These are phyloP conservation scores for Microtus obscurus DNA, from an alignment of 2,797 vertebrate species.

Conservation along the genomic window DNA sequence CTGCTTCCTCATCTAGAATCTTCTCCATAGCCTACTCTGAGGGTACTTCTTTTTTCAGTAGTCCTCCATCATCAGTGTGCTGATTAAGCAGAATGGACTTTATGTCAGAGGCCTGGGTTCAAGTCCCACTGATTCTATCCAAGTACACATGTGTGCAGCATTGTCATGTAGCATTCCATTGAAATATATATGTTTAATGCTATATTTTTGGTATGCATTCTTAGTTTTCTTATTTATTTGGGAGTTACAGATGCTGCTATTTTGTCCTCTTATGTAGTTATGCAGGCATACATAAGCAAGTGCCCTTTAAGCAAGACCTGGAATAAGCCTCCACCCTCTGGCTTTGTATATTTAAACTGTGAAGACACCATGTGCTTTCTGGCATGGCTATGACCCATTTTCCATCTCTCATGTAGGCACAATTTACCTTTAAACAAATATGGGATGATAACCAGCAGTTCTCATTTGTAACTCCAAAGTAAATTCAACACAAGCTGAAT, in stretches of 20 bases:
- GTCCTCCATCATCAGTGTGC: background rate
- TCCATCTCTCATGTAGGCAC: background rate
- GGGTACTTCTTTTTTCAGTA: background rate
- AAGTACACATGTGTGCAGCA: background rate
- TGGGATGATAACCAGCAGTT: background rate
- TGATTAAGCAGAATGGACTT: background rate
- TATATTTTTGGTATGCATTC: background rate
- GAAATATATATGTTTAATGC: background rate
- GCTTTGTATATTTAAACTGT: background rate
- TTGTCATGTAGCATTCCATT: accelerated
- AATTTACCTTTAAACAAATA: background rate
- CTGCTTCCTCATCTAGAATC: background rate
- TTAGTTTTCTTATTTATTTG: background rate
- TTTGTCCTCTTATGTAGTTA: background rate
- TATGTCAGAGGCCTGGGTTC: accelerated
- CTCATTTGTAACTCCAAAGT: background rate
- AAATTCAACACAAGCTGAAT: background rate
- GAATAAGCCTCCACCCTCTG: background rate
- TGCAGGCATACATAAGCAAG: background rate
- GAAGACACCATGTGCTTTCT: background rate
- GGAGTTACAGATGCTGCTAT: background rate
- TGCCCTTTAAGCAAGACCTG: background rate
- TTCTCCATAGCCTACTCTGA: too few species aligned
- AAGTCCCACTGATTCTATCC: background rate
- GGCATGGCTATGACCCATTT: background rate